These are phyloP conservation scores for Platerodrilus igneus DNA, from an alignment of 2,888 invertebrate genomes.

Conservation along the genomic window DNA sequence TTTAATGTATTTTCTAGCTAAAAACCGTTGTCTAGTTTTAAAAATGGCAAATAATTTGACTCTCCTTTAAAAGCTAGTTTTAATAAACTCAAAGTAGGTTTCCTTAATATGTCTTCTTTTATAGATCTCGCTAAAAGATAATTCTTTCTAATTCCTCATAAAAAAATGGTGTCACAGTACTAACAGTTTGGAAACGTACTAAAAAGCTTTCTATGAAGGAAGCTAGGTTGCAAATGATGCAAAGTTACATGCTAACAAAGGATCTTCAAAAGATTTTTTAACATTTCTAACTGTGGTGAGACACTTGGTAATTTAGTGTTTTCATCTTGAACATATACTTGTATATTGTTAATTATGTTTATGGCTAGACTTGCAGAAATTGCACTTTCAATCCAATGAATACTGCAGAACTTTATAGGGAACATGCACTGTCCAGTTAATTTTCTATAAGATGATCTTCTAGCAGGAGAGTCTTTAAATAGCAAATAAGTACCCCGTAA, in stretches of 20 bases:
- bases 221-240: conserved; percentile 2
- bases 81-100: background rate
- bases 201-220: conserved; percentile 3
- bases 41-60: background rate
- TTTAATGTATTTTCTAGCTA: background rate
- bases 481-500: conserved; percentile 6
- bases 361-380: background rate
- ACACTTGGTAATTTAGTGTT: conserved; percentile 3
- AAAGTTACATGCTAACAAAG: conserved; percentile 2
- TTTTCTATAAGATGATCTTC: background rate
- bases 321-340: background rate
- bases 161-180: conserved; percentile 1
- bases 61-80: conserved; percentile 1
- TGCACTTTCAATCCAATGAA: conserved; percentile 2
- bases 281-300: conserved; percentile 4
- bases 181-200: background rate
- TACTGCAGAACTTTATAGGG: conserved; percentile 3
- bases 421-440: background rate
- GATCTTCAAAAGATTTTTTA: conserved; percentile 1
- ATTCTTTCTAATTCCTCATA: conserved; percentile 1
- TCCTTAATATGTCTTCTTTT: conserved; percentile 1
- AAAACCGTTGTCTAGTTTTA: conserved; percentile 1
- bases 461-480: conserved; percentile 5
- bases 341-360: background rate
- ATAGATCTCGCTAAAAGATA: background rate